These are phyloP conservation scores for Clepsis dumicolana DNA, from an alignment of 2,888 invertebrate species.

Conservation along the genomic window DNA sequence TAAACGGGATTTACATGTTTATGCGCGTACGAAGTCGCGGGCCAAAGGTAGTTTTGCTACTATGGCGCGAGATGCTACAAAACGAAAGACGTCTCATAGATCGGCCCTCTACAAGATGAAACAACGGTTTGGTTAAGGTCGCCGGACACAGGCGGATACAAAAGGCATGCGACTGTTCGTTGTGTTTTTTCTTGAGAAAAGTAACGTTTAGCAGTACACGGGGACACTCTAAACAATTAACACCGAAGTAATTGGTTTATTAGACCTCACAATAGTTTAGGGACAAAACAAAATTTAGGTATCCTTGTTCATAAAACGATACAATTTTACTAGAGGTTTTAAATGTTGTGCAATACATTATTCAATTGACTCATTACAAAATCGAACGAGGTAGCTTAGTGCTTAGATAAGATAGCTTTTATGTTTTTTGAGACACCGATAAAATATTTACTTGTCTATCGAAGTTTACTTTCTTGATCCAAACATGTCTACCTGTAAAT, in stretches of 20 bases:
- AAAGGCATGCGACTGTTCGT: too few relatives aligned
- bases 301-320: not conserved
- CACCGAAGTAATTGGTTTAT: not conserved
- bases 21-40: too few relatives aligned
- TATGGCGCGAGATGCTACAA: too few relatives aligned
- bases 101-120: not conserved
- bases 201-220: not conserved
- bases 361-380: constrained; percentile 25
- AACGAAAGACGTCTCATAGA: too few relatives aligned
- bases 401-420: constrained; percentile 27
- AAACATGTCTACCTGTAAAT: constrained; percentile 39
- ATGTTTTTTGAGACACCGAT: constrained; percentile 21
- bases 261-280: not conserved
- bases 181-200: too few relatives aligned
- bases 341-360: constrained; percentile 14
- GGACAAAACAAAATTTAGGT: too few relatives aligned
- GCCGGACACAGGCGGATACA: too few relatives aligned
- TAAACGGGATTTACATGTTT: too few relatives aligned
- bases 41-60: too few relatives aligned
- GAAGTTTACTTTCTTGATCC: constrained; percentile 31
- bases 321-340: constrained; percentile 9
- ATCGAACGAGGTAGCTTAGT: constrained; percentile 15
- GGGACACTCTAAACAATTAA: not conserved
- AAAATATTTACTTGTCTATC: constrained; percentile 18
- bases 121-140: too few relatives aligned